These are phyloP conservation scores for Elephantulus edwardii DNA, from an alignment of 2,113 vertebrate genomes.

Conservation along the genomic window DNA sequence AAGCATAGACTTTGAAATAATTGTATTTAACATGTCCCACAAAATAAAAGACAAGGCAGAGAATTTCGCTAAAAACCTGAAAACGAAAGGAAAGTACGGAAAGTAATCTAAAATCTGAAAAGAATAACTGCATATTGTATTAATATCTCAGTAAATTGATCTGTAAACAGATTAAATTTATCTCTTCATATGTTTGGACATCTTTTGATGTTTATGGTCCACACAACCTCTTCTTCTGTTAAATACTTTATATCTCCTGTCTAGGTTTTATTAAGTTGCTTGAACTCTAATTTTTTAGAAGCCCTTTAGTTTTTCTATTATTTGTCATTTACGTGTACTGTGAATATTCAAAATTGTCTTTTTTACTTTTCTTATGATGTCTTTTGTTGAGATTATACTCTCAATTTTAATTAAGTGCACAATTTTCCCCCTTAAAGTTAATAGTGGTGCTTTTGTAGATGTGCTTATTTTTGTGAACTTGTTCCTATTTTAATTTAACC, in stretches of 20 bases:
- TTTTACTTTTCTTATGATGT: neutral
- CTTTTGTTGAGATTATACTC: neutral
- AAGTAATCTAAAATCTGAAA: too few relatives aligned
- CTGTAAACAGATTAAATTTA: too few relatives aligned
- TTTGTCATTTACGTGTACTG: neutral
- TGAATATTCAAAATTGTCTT: neutral
- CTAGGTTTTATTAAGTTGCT: neutral
- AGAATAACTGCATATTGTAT: too few relatives aligned
- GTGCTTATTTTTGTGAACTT: neutral
- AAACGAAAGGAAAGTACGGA: too few relatives aligned
- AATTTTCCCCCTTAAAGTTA: neutral
- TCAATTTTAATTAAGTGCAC: neutral
- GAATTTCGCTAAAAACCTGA: neutral
- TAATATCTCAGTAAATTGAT: too few relatives aligned
- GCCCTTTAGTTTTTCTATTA: neutral
- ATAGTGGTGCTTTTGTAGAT: neutral
- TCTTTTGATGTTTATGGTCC: neutral
- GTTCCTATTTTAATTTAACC: constrained; percentile 16
- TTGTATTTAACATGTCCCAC: neutral
- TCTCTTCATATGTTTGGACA: too few relatives aligned
- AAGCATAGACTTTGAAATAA: neutral
- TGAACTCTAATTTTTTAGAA: constrained; percentile 5
- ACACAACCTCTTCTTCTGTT: neutral
- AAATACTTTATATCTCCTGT: neutral
- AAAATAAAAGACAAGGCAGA: constrained; percentile 20